Evolutionary conservation across 2,113 vertebrate genomes (phyloP).

Genomic region (Corapipo altera): DNA sequence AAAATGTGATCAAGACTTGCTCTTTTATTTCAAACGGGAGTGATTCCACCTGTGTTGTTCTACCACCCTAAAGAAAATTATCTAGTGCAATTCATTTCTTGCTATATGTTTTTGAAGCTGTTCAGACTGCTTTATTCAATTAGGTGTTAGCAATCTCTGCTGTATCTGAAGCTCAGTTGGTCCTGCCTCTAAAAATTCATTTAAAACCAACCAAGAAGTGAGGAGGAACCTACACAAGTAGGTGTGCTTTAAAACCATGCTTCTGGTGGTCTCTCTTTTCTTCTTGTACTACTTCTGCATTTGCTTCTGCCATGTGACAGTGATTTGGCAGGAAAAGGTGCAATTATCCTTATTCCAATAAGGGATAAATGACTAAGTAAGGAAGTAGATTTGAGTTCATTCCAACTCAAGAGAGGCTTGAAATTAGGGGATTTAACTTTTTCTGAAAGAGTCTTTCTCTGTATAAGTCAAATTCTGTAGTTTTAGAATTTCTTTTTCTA

Average conservation of each 20-base stretch:
- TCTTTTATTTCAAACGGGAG: background rate
- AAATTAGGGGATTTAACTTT: background rate
- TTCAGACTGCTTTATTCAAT: background rate
- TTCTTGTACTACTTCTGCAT: background rate
- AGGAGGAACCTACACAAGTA: background rate
- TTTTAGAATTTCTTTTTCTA: background rate
- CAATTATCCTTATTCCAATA: background rate
- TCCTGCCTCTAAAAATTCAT: background rate
- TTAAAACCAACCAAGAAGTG: background rate
- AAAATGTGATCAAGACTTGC: background rate
- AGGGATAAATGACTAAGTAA: background rate
- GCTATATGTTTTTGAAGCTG: background rate
- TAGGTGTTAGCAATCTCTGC: background rate
- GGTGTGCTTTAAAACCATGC: background rate
- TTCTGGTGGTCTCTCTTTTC: background rate
- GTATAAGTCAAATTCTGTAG: background rate
- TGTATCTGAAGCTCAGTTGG: background rate
- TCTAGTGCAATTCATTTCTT: background rate
- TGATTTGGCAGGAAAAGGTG: background rate
- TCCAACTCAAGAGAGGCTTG: background rate
- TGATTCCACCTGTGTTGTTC: background rate
- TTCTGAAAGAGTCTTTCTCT: background rate
- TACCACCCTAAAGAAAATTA: background rate
- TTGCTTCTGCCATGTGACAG: background rate
- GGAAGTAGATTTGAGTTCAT: background rate